Conservation (phyloP, 2,888 invertebrate species). For the Scrobipalpa costella region DNA sequence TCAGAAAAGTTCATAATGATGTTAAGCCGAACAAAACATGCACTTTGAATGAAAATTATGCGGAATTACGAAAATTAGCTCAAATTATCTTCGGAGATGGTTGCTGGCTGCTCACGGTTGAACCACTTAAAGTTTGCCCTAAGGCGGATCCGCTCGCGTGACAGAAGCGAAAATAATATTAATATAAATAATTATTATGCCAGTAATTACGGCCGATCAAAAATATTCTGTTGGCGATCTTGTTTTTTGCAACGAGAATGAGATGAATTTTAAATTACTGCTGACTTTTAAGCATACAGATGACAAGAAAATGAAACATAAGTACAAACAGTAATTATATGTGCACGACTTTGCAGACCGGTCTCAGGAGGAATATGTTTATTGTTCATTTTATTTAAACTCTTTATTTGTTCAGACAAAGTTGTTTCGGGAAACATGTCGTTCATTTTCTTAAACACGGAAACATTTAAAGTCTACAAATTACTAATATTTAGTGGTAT, state of each 20-base stretch:
- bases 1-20: slow-evolving; percentile 62
- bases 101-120: slow-evolving; percentile 61
- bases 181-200: slow-evolving; percentile 65
- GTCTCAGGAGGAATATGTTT: background rate
- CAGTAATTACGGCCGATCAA: slow-evolving; percentile 55
- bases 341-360: background rate
- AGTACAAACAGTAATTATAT: slow-evolving; percentile 8
- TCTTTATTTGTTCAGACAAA: slow-evolving; percentile 1
- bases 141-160: slow-evolving; percentile 61
- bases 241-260: slow-evolving; percentile 3
- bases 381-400: background rate
- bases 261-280: background rate
- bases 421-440: background rate
- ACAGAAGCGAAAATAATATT: slow-evolving; percentile 54
- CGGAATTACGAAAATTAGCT: slow-evolving; percentile 75
- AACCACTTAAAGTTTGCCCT: slow-evolving; percentile 55
- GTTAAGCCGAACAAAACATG: slow-evolving; percentile 64
- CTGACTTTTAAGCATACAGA: background rate
- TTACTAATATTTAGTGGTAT: slow-evolving; percentile 4
- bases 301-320: slow-evolving; percentile 8
- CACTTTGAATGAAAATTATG: slow-evolving; percentile 69
- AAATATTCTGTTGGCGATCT: slow-evolving; percentile 33
- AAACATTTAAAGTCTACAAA: background rate
- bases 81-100: slow-evolving; percentile 71
- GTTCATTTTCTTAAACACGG: background rate